Conservation (phyloP, 2,113 vertebrate species). For the Nothocercus nigrocapillus region DNA sequence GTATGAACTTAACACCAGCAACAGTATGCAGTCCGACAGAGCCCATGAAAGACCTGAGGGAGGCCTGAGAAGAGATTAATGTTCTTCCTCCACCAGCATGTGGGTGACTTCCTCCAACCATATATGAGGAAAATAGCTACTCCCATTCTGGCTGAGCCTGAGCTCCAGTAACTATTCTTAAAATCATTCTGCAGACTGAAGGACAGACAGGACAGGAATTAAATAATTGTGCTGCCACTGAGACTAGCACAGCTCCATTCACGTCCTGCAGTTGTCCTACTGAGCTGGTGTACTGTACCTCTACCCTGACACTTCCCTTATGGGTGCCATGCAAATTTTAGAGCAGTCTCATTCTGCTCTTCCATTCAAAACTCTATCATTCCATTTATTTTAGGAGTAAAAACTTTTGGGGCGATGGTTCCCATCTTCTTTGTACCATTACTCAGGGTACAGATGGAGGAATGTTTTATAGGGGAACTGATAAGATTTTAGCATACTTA, state of each 20-base stretch:
- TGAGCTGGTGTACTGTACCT: neutral
- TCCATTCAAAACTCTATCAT: neutral
- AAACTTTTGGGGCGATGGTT: neutral
- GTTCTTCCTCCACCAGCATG: neutral
- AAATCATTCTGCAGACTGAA: neutral
- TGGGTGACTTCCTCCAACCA: neutral
- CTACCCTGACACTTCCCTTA: neutral
- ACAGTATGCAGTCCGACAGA: neutral
- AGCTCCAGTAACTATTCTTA: neutral
- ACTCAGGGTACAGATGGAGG: neutral
- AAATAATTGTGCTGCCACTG: neutral
- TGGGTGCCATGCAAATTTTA: neutral
- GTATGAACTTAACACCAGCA: neutral
- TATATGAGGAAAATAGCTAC: rapidly evolving
- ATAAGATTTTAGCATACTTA: neutral
- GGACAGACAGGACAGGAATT: neutral
- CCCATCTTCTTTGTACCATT: neutral
- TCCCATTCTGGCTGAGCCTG: neutral
- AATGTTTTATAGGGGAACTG: neutral
- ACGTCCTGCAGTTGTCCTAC: neutral
- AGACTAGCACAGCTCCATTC: neutral
- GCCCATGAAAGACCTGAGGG: neutral
- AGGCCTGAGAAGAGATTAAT: neutral
- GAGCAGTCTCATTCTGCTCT: neutral
- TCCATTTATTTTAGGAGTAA: neutral